Base-by-base conservation (phyloP, 2,113 vertebrate species). In the Trematomus loennbergii region DNA sequence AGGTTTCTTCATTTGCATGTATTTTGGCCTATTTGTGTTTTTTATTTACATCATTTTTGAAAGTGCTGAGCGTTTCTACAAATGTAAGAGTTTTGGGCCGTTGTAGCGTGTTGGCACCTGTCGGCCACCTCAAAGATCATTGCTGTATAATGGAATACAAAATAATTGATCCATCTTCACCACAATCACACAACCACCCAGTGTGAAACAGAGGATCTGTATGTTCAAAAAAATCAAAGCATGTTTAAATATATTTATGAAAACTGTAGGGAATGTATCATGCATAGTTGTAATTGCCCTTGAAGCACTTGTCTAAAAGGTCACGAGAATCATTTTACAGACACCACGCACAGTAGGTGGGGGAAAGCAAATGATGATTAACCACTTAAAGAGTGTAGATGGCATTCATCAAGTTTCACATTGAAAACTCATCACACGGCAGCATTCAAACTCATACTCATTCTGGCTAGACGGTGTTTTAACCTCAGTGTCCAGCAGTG, bases 361-460 rank as follows among this genome's bases (percentile, higher is more conserved):
- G 16, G 36, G 36, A 52, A 81, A 53, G 58, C 52, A 45, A 71
- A 73, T 15, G 45, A 68, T 75, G 52, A 81, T 76, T 61, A 69
- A 69, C 82, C 76, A 45, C 58, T 73, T 3, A 63, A 50, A 45
- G 12, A 72, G 5, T 1, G 7, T 40, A 40, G 8, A 40, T 64
- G 25, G 6, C 50, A 75, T 78, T 79, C 76, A 81, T 81, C 63
- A 76, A 43, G 53, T 73, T 57, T 78, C 50, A 17, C 65, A 50
- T 13, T 67, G 40, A 81, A 43, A 60, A 12, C 18, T 61, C 68
- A 76, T 85, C 57, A 71, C 50, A 8, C 22, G 50, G 29, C 25
- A 78, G 49, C 62, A 70, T 86, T 84, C 77, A 83, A 87, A 48
- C 67, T 55, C 63, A 57, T 57, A 67, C 65, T 66, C 61, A 29